These are phyloP conservation scores for Eudyptes chrysolophus DNA, from an alignment of 2,113 vertebrate species.

Conservation along the genomic window DNA sequence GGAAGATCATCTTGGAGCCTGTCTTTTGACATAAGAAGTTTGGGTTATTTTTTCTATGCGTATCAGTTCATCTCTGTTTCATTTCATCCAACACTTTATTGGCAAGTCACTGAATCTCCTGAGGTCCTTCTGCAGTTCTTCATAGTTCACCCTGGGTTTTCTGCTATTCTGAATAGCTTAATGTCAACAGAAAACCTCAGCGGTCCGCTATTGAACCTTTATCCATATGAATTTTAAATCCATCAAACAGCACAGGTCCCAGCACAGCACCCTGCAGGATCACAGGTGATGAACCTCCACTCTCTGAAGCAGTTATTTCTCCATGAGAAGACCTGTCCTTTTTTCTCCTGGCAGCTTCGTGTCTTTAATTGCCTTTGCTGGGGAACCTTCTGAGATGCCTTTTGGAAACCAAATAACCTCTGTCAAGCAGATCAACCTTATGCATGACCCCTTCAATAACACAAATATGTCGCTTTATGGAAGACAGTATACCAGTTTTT, in stretches of 20 bases:
- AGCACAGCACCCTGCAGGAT: background rate
- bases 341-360: background rate
- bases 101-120: background rate
- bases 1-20: background rate
- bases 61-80: background rate
- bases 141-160: background rate
- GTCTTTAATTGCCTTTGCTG: background rate
- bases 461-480: background rate
- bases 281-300: background rate
- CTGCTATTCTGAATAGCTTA: background rate
- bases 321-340: background rate
- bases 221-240: background rate
- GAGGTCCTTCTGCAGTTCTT: background rate
- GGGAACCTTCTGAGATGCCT: background rate
- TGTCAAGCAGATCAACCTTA: background rate
- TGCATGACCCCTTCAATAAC: background rate
- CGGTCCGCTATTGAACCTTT: background rate
- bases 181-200: background rate
- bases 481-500: background rate
- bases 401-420: background rate
- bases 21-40: background rate
- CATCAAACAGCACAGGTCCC: background rate
- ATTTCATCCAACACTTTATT: background rate
- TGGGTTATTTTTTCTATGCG: background rate
- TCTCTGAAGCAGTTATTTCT: background rate